Evolutionary conservation across 2,888 invertebrate species (phyloP).

Genomic region (Ophioninae sp.): DNA sequence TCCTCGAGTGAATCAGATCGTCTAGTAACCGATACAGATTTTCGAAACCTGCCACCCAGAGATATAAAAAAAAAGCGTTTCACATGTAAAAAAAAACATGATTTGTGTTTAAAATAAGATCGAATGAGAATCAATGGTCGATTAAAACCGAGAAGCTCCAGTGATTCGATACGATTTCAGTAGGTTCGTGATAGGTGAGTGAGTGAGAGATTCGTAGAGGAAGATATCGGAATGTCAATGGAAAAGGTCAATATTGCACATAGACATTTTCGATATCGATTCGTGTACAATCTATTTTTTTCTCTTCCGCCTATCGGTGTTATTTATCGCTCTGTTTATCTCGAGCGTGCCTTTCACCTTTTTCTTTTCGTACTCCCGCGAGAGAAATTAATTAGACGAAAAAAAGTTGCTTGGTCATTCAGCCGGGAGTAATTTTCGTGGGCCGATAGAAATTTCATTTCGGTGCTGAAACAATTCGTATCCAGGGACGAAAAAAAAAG

Average conservation of each 20-base stretch:
- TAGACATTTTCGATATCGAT: slow-evolving; percentile 8
- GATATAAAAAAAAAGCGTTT: background rate
- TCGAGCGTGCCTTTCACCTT: background rate
- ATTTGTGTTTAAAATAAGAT: background rate
- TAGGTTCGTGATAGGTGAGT: slow-evolving; percentile 35
- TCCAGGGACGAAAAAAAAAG: slow-evolving; percentile 12
- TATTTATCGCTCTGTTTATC: background rate
- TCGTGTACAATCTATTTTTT: slow-evolving; percentile 21
- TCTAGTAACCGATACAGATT: background rate
- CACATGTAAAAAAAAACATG: background rate
- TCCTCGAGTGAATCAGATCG: background rate
- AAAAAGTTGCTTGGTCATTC: slow-evolving; percentile 48
- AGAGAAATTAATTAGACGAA: background rate
- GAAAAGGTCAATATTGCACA: slow-evolving; percentile 38
- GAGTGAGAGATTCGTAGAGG: slow-evolving; percentile 15
- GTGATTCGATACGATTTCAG: slow-evolving; percentile 22
- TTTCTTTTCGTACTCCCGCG: slow-evolving; percentile 11
- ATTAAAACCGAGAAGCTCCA: slow-evolving; percentile 1
- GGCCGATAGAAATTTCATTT: slow-evolving; percentile 27
- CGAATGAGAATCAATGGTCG: background rate
- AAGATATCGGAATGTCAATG: slow-evolving; percentile 20
- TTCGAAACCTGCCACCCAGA: background rate
- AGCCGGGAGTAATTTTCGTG: slow-evolving; percentile 40
- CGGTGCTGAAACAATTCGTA: slow-evolving; percentile 44
- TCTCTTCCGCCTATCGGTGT: background rate